A percentile compares a stretch with the other conserved stretches of the same genome.
Evolutionary conservation across 1,140 invertebrate species (phyloP).

Genomic region (Thaumatotibia leucotreta): DNA sequence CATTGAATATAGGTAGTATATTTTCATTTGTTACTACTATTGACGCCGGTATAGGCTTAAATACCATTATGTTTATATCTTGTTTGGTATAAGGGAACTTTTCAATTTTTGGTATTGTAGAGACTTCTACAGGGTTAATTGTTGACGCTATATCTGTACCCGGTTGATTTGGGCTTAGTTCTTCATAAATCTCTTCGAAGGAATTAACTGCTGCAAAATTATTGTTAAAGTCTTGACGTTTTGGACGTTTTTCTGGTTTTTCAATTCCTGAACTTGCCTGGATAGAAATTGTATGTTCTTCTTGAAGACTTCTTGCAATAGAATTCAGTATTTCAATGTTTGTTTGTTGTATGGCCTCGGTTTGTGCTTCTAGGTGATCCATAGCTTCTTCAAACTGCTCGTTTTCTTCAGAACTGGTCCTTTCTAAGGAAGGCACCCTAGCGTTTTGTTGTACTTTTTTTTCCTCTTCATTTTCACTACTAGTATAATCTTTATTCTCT

Average conservation of each 20-base stretch:
- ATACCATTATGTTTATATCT: conserved; percentile 25
- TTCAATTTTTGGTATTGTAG: neutral
- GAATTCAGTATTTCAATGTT: conserved; percentile 65
- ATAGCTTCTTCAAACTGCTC: conserved; percentile 72
- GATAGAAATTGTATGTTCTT: conserved; percentile 46
- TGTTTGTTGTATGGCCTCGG: conserved; percentile 51
- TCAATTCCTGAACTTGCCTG: conserved; percentile 22
- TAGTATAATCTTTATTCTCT: conserved; percentile 56
- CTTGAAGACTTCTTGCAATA: conserved; percentile 58
- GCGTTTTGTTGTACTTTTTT: conserved; percentile 17
- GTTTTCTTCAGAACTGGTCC: conserved; percentile 74
- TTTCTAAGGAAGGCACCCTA: conserved; percentile 44
- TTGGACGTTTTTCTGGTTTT: conserved; percentile 18
- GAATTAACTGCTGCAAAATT: conserved; percentile 53
- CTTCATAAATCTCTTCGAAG: conserved; percentile 69
- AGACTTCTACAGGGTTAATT: neutral
- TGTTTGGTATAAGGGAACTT: conserved; percentile 25
- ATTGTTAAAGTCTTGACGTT: conserved; percentile 48
- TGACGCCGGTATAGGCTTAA: conserved; percentile 27
- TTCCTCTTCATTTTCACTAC: conserved; percentile 37
- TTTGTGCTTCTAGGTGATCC: conserved; percentile 61
- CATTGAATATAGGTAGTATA: conserved; percentile 24
- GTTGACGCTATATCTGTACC: neutral
- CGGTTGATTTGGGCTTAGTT: conserved; percentile 32
- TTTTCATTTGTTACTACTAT: conserved; percentile 35